Conservation (phyloP, 1,140 invertebrate genomes). For the Charaxes varanes region DNA sequence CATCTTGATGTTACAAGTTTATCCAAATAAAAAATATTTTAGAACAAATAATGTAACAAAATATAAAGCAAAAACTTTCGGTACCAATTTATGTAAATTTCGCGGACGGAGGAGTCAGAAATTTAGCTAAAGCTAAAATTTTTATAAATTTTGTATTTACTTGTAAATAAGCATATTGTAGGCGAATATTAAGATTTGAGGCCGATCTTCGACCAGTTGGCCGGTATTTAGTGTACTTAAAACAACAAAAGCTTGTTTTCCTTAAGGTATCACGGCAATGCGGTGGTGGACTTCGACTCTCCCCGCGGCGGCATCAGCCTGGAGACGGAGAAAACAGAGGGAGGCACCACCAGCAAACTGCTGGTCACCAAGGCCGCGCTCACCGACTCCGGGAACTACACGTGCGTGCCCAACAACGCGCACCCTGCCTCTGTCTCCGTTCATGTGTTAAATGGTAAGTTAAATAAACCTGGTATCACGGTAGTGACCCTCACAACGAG, state of each 20-base stretch:
- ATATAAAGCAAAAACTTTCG: too few species aligned
- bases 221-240: not conserved
- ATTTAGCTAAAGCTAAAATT: too few species aligned
- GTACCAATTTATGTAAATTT: too few species aligned
- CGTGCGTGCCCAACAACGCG: slow-evolving; percentile 90
- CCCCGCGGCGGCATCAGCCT: slow-evolving; percentile 89
- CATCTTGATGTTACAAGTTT: too few species aligned
- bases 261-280: slow-evolving; percentile 82
- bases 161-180: too few species aligned
- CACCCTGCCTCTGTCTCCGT: slow-evolving; percentile 90
- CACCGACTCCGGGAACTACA: slow-evolving; percentile 92
- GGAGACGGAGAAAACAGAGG: slow-evolving; percentile 92
- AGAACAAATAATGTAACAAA: too few species aligned
- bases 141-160: too few species aligned
- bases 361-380: slow-evolving; percentile 90
- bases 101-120: too few species aligned
- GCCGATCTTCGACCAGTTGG: not conserved
- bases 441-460: slow-evolving; percentile 90
- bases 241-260: not conserved
- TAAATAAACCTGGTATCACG: not conserved
- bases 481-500: too few species aligned
- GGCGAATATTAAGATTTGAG: not conserved
- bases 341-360: slow-evolving; percentile 90
- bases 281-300: slow-evolving; percentile 90
- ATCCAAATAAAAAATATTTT: too few species aligned